Conservation (phyloP, 2,888 invertebrate genomes). For the Thelaira solivaga region DNA sequence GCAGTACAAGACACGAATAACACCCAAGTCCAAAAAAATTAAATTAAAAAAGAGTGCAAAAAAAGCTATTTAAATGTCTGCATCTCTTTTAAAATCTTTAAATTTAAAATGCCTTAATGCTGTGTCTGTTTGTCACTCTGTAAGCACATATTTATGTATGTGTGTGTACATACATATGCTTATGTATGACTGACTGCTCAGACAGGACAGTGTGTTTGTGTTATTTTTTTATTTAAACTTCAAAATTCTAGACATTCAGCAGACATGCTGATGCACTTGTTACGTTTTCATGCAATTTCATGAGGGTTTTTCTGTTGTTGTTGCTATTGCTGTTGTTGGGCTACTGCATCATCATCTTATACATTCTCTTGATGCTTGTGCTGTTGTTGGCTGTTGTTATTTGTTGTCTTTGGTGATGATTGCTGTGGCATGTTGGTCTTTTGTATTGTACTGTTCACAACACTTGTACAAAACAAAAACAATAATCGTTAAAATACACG, state of each 20-base stretch:
- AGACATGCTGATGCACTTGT: slow-evolving; percentile 73
- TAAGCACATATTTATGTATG: not conserved
- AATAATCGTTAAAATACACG: slow-evolving; percentile 60
- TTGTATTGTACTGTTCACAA: slow-evolving; percentile 32
- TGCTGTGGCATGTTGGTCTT: slow-evolving; percentile 35
- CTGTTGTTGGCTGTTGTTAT: slow-evolving; percentile 18
- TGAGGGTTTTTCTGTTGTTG: slow-evolving; percentile 6
- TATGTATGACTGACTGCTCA: slow-evolving; percentile 20
- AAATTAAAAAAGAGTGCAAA: slow-evolving; percentile 19
- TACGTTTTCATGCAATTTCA: slow-evolving; percentile 57
- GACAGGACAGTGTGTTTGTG: slow-evolving; percentile 37
- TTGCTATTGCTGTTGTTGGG: not conserved
- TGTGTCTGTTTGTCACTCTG: slow-evolving; percentile 45
- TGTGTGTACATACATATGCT: not conserved
- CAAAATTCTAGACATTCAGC: slow-evolving; percentile 72
- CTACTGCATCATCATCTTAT: slow-evolving; percentile 21
- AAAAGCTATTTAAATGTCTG: slow-evolving; percentile 65
- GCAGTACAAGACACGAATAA: slow-evolving; percentile 68
- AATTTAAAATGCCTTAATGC: slow-evolving; percentile 52
- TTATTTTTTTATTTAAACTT: slow-evolving; percentile 42
- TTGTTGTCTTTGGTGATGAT: slow-evolving; percentile 28
- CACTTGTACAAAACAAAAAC: slow-evolving; percentile 33
- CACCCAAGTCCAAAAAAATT: slow-evolving; percentile 42
- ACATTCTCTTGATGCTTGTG: slow-evolving; percentile 21
- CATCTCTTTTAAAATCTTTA: slow-evolving; percentile 44